Conservation (phyloP, 2,797 vertebrate species). For the Lutjanus argentimaculatus region DNA sequence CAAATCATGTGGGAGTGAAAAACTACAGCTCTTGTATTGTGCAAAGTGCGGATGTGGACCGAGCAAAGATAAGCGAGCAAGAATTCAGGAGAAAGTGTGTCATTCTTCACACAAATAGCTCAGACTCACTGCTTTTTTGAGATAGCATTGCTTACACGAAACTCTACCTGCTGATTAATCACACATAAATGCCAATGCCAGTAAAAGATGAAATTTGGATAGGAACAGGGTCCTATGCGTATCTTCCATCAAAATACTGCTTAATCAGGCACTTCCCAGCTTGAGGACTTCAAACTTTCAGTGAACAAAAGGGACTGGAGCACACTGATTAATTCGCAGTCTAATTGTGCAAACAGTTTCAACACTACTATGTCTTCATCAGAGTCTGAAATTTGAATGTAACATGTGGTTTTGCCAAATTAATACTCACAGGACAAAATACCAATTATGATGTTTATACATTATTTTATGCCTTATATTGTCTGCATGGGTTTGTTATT, state of each 20-base stretch:
- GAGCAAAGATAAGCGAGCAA: slow-evolving; percentile 54
- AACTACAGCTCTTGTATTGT: slow-evolving; percentile 45
- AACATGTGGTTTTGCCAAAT: background rate
- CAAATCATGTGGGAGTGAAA: slow-evolving; percentile 67
- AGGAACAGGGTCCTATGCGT: no score
- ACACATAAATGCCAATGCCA: slow-evolving; percentile 8
- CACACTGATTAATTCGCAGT: no score
- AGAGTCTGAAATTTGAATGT: no score
- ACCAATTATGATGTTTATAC: background rate
- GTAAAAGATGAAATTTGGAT: background rate
- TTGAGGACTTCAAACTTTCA: no score
- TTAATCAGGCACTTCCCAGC: no score
- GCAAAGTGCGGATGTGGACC: slow-evolving; percentile 43
- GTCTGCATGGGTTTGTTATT: background rate
- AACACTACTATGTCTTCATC: no score
- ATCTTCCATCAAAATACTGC: no score
- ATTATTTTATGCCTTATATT: background rate
- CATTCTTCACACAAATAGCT: slow-evolving; percentile 51
- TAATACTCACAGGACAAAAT: background rate
- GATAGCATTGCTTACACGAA: slow-evolving; percentile 25
- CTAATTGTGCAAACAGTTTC: no score
- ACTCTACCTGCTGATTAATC: slow-evolving; percentile 26
- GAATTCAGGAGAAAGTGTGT: slow-evolving; percentile 55
- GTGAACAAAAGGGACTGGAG: no score
- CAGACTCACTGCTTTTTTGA: slow-evolving; percentile 19